Conservation (phyloP, 2,797 vertebrate species). For the Crenichthys baileyi region DNA sequence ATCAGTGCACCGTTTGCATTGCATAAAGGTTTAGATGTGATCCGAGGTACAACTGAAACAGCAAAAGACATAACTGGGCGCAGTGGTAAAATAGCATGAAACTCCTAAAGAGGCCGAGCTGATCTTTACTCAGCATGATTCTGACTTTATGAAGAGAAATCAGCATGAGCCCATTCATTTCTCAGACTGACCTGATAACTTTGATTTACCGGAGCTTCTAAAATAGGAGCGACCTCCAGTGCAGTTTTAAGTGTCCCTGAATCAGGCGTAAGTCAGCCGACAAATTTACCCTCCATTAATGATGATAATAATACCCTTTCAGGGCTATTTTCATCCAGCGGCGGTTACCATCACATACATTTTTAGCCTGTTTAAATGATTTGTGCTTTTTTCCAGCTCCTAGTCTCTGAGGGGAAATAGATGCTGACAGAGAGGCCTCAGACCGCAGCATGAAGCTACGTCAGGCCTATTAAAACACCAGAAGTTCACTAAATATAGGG, state of each 20-base stretch:
- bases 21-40: background rate
- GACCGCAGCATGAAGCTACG: constrained; percentile 80
- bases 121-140: constrained; percentile 51
- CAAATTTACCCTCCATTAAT: constrained; percentile 84
- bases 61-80: background rate
- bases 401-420: constrained; percentile 75
- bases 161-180: constrained; percentile 55
- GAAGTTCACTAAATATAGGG: constrained; percentile 79
- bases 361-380: constrained; percentile 83
- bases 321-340: constrained; percentile 79
- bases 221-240: constrained; percentile 65
- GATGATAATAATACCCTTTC: constrained; percentile 84
- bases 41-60: background rate
- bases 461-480: constrained; percentile 80
- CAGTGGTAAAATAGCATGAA: background rate
- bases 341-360: constrained; percentile 80
- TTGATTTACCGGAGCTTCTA: constrained; percentile 48
- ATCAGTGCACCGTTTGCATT: background rate
- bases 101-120: constrained; percentile 10
- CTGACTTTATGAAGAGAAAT: constrained; percentile 49
- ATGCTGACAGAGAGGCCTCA: constrained; percentile 79
- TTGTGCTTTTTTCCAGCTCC: constrained; percentile 79
- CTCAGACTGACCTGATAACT: constrained; percentile 45
- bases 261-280: constrained; percentile 72
- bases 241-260: constrained; percentile 70